Base-by-base conservation (phyloP, 2,888 invertebrate species). In the Elmis aenea region DNA sequence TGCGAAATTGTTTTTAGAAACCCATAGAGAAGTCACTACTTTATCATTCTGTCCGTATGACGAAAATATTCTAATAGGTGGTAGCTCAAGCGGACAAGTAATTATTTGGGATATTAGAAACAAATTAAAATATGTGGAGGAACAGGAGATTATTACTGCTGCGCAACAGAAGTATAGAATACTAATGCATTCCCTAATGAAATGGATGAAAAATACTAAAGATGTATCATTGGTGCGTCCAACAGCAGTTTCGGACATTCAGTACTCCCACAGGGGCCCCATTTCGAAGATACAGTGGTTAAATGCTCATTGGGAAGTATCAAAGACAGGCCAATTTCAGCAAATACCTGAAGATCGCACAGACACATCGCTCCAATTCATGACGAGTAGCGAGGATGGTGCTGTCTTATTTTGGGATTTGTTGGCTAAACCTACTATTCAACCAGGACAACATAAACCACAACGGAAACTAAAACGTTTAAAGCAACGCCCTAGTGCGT, bases 401-500 rank as follows among this genome's bases (percentile, higher is more conserved):
- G 73, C 67, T 1, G 69, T 86, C 26, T 70, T 79, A 22, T 76
- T 84, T 55, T 87, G 86, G 85, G 79, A 83, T 66, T 64, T 86
- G 29, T 75, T 78, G 43, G 69, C 70, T 38, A 62, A 60, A 43
- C 61, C 63, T 1, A 50, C 46, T 50, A 39, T 49, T 49, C 48
- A 46, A 46, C 48, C 51, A 33, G 61, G 62, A 24, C 60, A 59
- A 29, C 63, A 61, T 45, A 64, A 59, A 48, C 51, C 56, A 41
- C 52, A 55, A 3, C 48, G 57, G 30, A 57, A 54, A 42, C 68
- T 72, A 3, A 71, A 68, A 51, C 67, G 77, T 45, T 60, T 77
- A 22, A 52, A 55, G 42, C 67, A 62, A 47, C 67, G 75, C 32
- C 83, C 85, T 0, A 71, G 75, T 6, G 77, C 74, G 0, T 59